These are phyloP conservation scores for Tuberolachnus salignus DNA, from an alignment of 2,888 invertebrate genomes.

Conservation along the genomic window DNA sequence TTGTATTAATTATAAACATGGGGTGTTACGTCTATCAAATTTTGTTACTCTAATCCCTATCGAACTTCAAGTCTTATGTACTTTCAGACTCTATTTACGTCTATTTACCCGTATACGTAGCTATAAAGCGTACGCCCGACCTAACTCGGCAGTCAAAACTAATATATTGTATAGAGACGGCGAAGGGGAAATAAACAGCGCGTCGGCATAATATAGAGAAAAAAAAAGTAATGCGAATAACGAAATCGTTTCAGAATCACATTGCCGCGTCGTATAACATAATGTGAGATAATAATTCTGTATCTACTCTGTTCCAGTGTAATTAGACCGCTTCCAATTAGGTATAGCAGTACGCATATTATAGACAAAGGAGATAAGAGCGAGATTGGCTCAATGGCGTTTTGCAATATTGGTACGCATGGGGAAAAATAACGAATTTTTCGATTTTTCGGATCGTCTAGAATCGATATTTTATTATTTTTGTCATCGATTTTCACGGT, in stretches of 20 bases:
- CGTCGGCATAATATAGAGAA: too few species aligned
- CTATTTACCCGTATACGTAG: too few species aligned
- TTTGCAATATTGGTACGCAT: not conserved
- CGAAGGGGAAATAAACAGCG: not conserved
- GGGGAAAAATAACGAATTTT: not conserved
- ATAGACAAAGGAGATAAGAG: too few species aligned
- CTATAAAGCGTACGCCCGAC: too few species aligned
- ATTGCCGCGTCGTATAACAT: not conserved
- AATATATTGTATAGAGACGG: not conserved
- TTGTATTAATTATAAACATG: too few species aligned
- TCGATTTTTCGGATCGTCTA: not conserved
- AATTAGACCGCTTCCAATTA: slow-evolving; percentile 11
- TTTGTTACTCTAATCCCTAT: too few species aligned
- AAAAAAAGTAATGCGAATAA: not conserved
- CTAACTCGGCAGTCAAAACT: too few species aligned
- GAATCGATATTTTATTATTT: not conserved
- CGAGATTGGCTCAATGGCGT: not conserved
- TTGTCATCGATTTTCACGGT: slow-evolving; percentile 38
- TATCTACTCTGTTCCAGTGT: not conserved
- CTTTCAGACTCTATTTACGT: too few species aligned
- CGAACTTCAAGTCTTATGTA: too few species aligned
- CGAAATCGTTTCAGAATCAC: slow-evolving; percentile 29
- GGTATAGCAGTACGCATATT: not conserved
- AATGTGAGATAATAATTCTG: not conserved
- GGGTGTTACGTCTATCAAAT: too few species aligned